Percentiles rank a stretch among this genome's conserved stretches.
phyloP scores from a whole-genome alignment of 2,888 invertebrate species.

The Brenthis hecate region DNA sequence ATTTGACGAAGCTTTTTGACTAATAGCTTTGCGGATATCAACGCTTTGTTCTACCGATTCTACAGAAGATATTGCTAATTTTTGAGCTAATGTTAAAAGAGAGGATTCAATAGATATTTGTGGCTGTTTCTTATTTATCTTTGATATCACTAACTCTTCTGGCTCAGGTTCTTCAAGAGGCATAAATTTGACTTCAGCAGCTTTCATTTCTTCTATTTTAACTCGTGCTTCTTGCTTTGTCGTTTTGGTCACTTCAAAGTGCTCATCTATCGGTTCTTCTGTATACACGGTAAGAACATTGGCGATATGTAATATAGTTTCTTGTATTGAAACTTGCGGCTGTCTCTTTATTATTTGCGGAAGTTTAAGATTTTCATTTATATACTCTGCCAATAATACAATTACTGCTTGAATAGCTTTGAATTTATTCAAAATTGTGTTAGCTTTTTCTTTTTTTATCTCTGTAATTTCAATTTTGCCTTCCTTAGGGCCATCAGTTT shows the following conservation, averaged over 20 bases:
- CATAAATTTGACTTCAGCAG: conserved; percentile 27
- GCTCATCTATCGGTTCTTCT: conserved; percentile 31
- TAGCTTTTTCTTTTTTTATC: background rate
- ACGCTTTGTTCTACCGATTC: background rate
- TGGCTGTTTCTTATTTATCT: conserved; percentile 18
- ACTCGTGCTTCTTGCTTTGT: conserved; percentile 25
- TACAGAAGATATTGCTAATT: background rate
- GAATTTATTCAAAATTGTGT: background rate
- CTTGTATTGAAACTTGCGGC: conserved; percentile 14
- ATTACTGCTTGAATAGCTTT: conserved; percentile 1
- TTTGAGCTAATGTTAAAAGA: conserved; percentile 7
- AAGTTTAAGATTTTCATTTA: conserved; percentile 9
- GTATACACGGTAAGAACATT: conserved; percentile 13
- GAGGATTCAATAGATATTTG: conserved; percentile 17
- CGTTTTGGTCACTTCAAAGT: conserved; percentile 23
- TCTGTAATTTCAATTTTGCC: background rate
- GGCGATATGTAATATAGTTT: conserved; percentile 19
- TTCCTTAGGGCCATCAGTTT: conserved; percentile 8
- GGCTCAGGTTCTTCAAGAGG: conserved; percentile 14
- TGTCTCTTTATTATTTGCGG: conserved; percentile 14
- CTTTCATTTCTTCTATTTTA: conserved; percentile 34
- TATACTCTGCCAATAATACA: conserved; percentile 3
- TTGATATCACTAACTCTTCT: conserved; percentile 1
- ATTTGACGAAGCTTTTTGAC: background rate
- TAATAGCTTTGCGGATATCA: conserved; percentile 2